Percentiles rank a stretch among this genome's conserved stretches.
phyloP scores from a whole-genome alignment of 2,888 invertebrate genomes.

The Anthoptus insignis region DNA sequence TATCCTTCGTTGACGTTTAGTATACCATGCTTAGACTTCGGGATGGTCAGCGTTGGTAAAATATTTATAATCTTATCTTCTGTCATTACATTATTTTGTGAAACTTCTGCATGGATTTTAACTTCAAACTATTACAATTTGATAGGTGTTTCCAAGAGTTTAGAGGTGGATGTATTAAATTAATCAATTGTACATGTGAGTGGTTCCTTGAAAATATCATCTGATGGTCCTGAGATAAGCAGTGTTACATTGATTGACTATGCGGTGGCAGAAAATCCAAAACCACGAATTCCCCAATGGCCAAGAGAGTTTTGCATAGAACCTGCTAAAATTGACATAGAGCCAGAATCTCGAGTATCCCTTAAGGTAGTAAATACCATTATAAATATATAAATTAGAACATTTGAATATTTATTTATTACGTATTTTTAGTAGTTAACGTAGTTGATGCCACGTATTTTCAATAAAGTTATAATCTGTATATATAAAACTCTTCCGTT shows the following conservation, averaged over 20 bases:
- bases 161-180: slow-evolving; percentile 82
- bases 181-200: slow-evolving; percentile 85
- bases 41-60: slow-evolving; percentile 86
- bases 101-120: background rate
- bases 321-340: slow-evolving; percentile 78
- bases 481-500: too few species aligned
- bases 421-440: too few species aligned
- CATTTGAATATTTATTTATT: too few species aligned
- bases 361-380: slow-evolving; percentile 67
- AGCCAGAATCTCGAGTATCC: slow-evolving; percentile 72
- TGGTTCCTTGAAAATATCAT: slow-evolving; percentile 77
- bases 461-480: too few species aligned
- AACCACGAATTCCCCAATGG: slow-evolving; percentile 73
- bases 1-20: slow-evolving; percentile 87
- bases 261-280: slow-evolving; percentile 66
- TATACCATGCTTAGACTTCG: slow-evolving; percentile 85
- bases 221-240: slow-evolving; percentile 85
- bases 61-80: slow-evolving; percentile 11
- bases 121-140: slow-evolving; percentile 21
- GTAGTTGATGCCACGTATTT: too few species aligned
- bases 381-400: too few species aligned
- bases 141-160: slow-evolving; percentile 79
- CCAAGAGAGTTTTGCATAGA: slow-evolving; percentile 85
- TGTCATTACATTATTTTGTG: background rate
- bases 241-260: slow-evolving; percentile 80